Evolutionary conservation across 2,797 vertebrate species (phyloP), one percentile per base, ranked within the genome.

Genomic region (Tapera naevia): DNA sequence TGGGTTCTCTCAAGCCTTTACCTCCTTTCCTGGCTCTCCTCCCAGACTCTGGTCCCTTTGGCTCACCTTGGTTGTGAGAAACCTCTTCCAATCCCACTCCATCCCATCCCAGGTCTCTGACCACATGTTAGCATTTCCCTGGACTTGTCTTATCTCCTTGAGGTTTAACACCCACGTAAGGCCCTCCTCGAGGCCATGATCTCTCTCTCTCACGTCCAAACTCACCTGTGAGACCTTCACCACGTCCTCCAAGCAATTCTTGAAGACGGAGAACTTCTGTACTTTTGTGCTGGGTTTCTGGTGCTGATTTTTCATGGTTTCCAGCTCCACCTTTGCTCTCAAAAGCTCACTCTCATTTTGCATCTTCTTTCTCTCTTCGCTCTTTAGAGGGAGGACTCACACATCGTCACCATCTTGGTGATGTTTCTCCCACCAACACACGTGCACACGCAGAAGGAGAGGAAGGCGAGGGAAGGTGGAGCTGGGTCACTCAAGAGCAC

Each of bases 171-270:
- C 13, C 12, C 54, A 46, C 2, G 2, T 8, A 13, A 43, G 17
- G 27, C 37, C 17, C 21, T 66, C 23, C 50, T 48, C 0, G 3
- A 61, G 65, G 32, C 57, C 5, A 1, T 22, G 25, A 41, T 30
- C 32, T 33, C 13, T 64, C 27, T 66, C 1, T 4, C 18, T 79
- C 81, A 19, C 0, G 1, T 5, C 51, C 39, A 22, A 43, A 39
- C 96, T 92, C 91, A 97, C 97, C 88, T 97, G 91, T 1, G 97
- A 98, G 67, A 72, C 72, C 89, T 97, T 93, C 75, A 97, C 97
- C 79, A 97, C 97, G 21, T 94, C 94, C 39, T 98, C 96, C 90
- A 98, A 70, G 87, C 97, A 98, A 41, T 74, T 96, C 43, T 79
- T 94, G 95, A 97, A 98, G 81, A 90, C 35, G 11, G 90, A 89